A percentile compares a stretch with the other conserved stretches of the same genome.
Evolutionary conservation across 1,140 invertebrate genomes (phyloP).

Genomic region (Trichonephila inaurata): DNA sequence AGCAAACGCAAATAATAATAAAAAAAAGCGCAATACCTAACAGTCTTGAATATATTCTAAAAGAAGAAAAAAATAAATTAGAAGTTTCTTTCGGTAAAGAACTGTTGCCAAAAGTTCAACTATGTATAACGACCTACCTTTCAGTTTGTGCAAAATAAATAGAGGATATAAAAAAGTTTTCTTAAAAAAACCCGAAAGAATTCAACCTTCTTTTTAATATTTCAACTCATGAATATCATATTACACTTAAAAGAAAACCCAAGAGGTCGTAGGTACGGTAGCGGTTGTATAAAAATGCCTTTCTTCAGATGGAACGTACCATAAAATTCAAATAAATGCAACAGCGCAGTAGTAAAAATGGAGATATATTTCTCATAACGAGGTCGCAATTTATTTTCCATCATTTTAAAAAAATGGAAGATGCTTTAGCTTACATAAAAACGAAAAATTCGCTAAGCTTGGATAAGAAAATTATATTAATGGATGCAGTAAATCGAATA

Average conservation of each 20-base stretch:
- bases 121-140: constrained; percentile 13
- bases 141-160: constrained; percentile 17
- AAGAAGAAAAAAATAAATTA: background rate
- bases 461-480: constrained; percentile 34
- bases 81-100: background rate
- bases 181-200: background rate
- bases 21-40: background rate
- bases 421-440: background rate
- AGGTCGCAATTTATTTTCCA: constrained; percentile 54
- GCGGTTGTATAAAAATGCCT: constrained; percentile 21
- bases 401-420: constrained; percentile 36
- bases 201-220: constrained; percentile 55
- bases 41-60: background rate
- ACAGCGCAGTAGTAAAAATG: constrained; percentile 32
- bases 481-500: constrained; percentile 47
- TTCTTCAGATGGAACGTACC: constrained; percentile 23
- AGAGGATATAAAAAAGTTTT: background rate
- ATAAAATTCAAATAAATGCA: constrained; percentile 56
- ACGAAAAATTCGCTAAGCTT: constrained; percentile 16
- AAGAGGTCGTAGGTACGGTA: background rate
- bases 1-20: constrained; percentile 2
- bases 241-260: constrained; percentile 54
- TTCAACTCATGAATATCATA: constrained; percentile 64
- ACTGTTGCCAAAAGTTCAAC: constrained; percentile 31
- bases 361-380: constrained; percentile 50